A percentile compares a stretch with the other conserved stretches of the same genome.
These are phyloP conservation scores for Nymphalis polychloros DNA, from an alignment of 2,888 invertebrate species.

Conservation along the genomic window DNA sequence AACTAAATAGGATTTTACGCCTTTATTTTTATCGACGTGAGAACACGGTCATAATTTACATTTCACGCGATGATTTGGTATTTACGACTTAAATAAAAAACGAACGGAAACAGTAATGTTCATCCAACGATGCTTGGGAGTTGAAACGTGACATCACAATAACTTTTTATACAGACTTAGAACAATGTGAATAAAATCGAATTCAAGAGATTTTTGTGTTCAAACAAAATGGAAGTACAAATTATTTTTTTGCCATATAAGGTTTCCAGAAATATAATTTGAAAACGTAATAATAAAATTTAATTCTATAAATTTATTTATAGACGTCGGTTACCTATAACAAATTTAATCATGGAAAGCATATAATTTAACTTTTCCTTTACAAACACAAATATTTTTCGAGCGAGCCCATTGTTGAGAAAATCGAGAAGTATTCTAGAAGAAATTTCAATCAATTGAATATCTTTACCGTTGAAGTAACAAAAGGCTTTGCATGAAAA, in stretches of 20 bases:
- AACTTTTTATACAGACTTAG: constrained; percentile 4
- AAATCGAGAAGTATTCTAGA: constrained; percentile 3
- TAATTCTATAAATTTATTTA: too few species aligned
- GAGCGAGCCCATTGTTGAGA: constrained; percentile 2
- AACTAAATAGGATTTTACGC: constrained; percentile 7
- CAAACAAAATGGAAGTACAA: neutral
- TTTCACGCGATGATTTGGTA: constrained; percentile 42
- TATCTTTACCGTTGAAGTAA: neutral
- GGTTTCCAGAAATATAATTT: too few species aligned
- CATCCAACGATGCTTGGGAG: neutral
- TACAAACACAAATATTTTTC: constrained; percentile 3
- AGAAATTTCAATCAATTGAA: neutral
- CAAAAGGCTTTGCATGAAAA: neutral
- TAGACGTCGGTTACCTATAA: neutral
- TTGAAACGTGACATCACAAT: constrained; percentile 10
- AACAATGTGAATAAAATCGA: constrained; percentile 7
- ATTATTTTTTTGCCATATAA: neutral
- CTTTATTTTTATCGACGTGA: constrained; percentile 36
- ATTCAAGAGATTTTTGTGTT: neutral
- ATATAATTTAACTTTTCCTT: constrained; percentile 1
- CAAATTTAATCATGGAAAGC: neutral
- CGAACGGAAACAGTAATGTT: constrained; percentile 7
- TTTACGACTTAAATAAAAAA: constrained; percentile 10
- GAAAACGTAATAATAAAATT: too few species aligned
- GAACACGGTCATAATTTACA: constrained; percentile 38